A percentile compares a stretch with the other conserved stretches of the same genome.
These are phyloP conservation scores for Holothuria scabra DNA, from an alignment of 53 echinoderm and acorn worm genomes.

Conservation along the genomic window DNA sequence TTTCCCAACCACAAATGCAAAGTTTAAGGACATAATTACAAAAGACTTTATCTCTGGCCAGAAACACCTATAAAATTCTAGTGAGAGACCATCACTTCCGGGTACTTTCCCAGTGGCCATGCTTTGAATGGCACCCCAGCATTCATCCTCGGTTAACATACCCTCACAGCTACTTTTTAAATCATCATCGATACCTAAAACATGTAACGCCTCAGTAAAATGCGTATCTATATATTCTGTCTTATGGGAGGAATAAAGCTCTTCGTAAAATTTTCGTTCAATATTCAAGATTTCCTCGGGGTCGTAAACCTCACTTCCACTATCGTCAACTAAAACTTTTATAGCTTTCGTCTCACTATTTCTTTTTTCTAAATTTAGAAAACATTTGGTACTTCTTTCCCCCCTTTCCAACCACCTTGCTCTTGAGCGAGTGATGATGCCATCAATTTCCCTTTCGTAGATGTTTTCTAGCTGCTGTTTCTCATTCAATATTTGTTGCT, in stretches of 20 bases:
- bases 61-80: background rate
- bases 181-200: slow-evolving; percentile 2
- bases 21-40: slow-evolving; percentile 19
- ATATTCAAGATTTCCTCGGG: too few species aligned
- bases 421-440: background rate
- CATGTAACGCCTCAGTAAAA: slow-evolving; percentile 14
- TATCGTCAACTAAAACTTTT: slow-evolving; percentile 28
- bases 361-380: too few species aligned
- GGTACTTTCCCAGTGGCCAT: slow-evolving; percentile 15
- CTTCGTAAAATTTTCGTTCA: slow-evolving; percentile 1
- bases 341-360: too few species aligned
- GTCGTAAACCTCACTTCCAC: slow-evolving; percentile 18
- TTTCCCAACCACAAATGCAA: background rate
- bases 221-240: background rate
- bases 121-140: too few species aligned
- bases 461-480: background rate
- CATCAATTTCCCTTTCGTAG: background rate
- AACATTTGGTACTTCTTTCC: background rate
- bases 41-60: slow-evolving; percentile 23
- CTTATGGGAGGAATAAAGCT: background rate
- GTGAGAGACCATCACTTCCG: background rate
- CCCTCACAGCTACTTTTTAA: slow-evolving; percentile 10
- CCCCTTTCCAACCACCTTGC: slow-evolving; percentile 6
- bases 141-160: background rate
- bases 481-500: too few species aligned